These are phyloP conservation scores for Montipora efflorescens DNA, from an alignment of 64 coral and sea anemone genomes.

Conservation along the genomic window DNA sequence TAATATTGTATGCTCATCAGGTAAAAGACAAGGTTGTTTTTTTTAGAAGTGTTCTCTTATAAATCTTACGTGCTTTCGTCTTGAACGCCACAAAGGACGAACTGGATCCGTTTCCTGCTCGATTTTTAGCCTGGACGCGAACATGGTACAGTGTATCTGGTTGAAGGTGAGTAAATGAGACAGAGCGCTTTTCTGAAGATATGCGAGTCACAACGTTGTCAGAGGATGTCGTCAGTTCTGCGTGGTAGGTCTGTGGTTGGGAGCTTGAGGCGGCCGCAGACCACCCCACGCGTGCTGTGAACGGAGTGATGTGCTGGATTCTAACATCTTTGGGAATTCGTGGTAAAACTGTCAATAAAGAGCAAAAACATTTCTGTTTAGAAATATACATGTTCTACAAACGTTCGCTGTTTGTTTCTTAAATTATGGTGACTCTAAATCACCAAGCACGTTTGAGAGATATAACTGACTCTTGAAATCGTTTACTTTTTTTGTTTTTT, in stretches of 20 bases:
- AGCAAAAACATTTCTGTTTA: background rate
- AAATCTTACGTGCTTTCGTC: constrained; percentile 4
- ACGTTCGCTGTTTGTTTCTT: too few species aligned
- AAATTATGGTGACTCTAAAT: too few species aligned
- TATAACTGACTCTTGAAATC: too few species aligned
- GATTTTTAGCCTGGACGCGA: constrained; percentile 29
- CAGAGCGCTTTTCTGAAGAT: background rate
- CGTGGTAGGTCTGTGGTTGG: background rate
- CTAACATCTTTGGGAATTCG: background rate
- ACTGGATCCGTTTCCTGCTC: constrained; percentile 31
- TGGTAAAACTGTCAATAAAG: constrained; percentile 8
- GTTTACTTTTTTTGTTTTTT: too few species aligned
- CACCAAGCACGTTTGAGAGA: too few species aligned
- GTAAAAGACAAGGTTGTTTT: too few species aligned
- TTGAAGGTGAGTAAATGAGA: background rate
- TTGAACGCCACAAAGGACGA: background rate
- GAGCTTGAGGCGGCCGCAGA: background rate
- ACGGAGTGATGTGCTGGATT: background rate
- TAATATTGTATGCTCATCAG: too few species aligned
- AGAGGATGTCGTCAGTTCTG: background rate
- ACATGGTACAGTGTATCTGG: background rate
- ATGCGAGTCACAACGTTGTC: background rate
- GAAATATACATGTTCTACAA: too few species aligned
- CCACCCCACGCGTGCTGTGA: constrained; percentile 13
- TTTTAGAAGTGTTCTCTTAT: too few species aligned